phyloP scores from a whole-genome alignment of 2,797 vertebrate species.

The Trichosurus vulpecula region DNA sequence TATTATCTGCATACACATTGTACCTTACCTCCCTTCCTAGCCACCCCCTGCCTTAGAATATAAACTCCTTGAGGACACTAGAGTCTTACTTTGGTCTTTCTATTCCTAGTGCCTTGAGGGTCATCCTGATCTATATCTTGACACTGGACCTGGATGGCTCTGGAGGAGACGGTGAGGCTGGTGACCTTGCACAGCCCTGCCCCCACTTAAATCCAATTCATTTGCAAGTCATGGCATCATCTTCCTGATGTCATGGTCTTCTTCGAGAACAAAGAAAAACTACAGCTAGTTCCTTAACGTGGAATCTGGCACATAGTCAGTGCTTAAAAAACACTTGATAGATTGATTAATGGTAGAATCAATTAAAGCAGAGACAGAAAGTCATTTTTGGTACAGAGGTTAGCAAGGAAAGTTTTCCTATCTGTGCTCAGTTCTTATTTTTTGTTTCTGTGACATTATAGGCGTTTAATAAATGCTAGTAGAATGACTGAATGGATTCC shows the following conservation, averaged over 20 bases:
- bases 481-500: not conserved
- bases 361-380: not conserved
- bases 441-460: not conserved
- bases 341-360: not conserved
- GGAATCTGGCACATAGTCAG: not conserved
- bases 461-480: not conserved
- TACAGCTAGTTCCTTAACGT: not conserved
- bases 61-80: not conserved
- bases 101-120: not conserved
- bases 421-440: not conserved
- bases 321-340: not conserved
- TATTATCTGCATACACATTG: not conserved
- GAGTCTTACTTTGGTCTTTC: not conserved
- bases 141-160: no score
- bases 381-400: not conserved
- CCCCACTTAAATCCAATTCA: no score
- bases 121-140: no score
- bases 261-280: no score
- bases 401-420: not conserved
- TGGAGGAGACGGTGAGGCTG: no score
- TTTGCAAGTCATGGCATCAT: no score
- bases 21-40: not conserved
- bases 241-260: no score
- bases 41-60: not conserved
- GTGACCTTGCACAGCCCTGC: no score